Base-by-base conservation (phyloP, 2,113 vertebrate genomes). In the Platichthys flesus region DNA sequence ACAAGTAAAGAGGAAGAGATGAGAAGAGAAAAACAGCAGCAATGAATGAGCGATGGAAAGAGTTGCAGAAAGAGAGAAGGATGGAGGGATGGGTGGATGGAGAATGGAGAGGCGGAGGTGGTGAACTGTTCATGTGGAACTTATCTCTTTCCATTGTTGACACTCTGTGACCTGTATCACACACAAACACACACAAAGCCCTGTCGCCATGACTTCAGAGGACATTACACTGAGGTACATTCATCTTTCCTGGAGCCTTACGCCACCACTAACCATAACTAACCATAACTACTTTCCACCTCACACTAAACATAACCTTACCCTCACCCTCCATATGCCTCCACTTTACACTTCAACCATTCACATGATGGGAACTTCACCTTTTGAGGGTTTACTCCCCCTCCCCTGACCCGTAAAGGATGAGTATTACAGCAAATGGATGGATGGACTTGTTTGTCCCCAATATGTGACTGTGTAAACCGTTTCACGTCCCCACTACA, bases 61-160 rank as follows among this genome's bases (percentile, higher is more conserved):
- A 37, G 0, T 9, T 1, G 45, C 62, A 28, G 18, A 47, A 57
- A 66, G 16, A 51, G 67, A 64, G 35, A 67, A 42, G 49, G 64
- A 76, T 1, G 62, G 71, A 79, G 37, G 55, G 64, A 76, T 1
- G 62, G 71, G 78, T 67, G 79, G 78, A 76, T 45, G 66, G 65
- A 84, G 23, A 70, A 71, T 61, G 79, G 65, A 67, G 65, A 57
- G 52, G 76, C 64, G 65, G 59, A 89, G 76, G 87, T 90, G 89
- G 49, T 85, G 85, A 82, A 85, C 86, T 82, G 37, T 86, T 91
- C 87, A 91, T 87, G 89, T 80, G 85, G 84, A 92, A 91, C 91
- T 90, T 73, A 92, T 92, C 90, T 85, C 75, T 78, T 69, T 82
- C 84, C 87, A 86, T 87, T 93, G 91, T 93, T 92, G 89, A 92